These are phyloP conservation scores for Labeo catla DNA, from an alignment of 2,113 vertebrate species.

Conservation along the genomic window DNA sequence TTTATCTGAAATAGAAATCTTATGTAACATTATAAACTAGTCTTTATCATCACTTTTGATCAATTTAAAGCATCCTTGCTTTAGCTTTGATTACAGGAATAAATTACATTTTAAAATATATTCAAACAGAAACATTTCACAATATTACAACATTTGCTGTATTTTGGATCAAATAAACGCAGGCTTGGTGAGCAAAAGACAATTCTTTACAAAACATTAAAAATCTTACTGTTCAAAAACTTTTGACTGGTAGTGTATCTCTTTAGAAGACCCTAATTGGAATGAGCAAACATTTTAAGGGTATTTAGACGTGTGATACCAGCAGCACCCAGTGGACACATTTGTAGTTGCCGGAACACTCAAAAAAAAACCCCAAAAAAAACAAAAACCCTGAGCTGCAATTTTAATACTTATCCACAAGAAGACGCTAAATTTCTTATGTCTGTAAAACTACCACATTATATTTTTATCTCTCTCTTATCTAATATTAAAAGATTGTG, in stretches of 20 bases:
- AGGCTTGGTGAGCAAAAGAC: no score
- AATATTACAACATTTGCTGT: no score
- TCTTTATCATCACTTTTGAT: no score
- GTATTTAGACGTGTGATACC: background rate
- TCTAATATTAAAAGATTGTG: background rate
- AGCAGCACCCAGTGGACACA: slow-evolving; percentile 18
- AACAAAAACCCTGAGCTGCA: background rate
- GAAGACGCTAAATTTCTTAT: background rate
- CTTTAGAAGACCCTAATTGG: background rate
- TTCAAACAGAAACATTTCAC: no score
- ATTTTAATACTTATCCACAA: background rate
- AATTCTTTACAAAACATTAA: no score
- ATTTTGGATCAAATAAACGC: no score
- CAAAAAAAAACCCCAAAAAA: background rate
- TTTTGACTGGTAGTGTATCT: background rate
- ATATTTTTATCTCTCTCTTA: background rate
- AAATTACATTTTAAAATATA: no score
- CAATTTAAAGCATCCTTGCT: no score
- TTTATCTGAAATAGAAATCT: no score
- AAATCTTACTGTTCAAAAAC: no score
- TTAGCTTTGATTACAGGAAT: no score
- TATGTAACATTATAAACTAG: no score
- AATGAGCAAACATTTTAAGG: background rate
- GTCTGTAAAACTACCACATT: background rate
- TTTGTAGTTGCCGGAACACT: background rate